Evolutionary conservation across 2,797 vertebrate genomes (phyloP).

Genomic region (Limosa lapponica): DNA sequence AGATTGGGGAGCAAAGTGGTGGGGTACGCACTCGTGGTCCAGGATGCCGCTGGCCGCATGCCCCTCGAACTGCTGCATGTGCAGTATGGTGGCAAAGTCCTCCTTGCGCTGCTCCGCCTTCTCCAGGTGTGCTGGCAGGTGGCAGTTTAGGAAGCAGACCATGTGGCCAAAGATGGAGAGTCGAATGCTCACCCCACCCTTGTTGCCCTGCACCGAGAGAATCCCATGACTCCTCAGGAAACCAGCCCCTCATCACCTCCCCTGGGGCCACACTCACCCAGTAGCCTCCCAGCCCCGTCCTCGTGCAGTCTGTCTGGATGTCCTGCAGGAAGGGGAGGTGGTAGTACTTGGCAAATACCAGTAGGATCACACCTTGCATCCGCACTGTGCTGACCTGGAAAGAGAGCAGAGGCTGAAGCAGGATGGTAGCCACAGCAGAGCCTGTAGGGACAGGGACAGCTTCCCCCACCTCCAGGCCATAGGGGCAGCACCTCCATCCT

Average conservation of each 20-base stretch:
- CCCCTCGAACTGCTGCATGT: slow-evolving; percentile 96
- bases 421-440: not conserved
- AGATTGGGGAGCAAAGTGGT: not conserved
- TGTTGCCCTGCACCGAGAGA: slow-evolving; percentile 87
- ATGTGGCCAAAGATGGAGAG: slow-evolving; percentile 92
- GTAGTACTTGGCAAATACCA: slow-evolving; percentile 95
- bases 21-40: slow-evolving; percentile 90
- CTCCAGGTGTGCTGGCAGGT: slow-evolving; percentile 97
- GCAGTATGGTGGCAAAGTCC: slow-evolving; percentile 95
- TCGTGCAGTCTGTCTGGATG: slow-evolving; percentile 94
- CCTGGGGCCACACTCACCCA: slow-evolving; percentile 85
- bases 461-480: not conserved
- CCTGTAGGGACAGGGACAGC: rapidly evolving
- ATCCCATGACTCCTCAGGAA: not conserved
- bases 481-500: not conserved
- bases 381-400: slow-evolving; percentile 92
- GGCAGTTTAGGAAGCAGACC: slow-evolving; percentile 97
- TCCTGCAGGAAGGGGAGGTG: slow-evolving; percentile 94
- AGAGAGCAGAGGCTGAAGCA: not conserved
- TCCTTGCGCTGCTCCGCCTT: slow-evolving; percentile 96
- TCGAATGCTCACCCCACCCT: slow-evolving; percentile 92
- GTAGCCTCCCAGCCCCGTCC: slow-evolving; percentile 95
- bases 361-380: slow-evolving; percentile 94
- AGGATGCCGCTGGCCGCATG: slow-evolving; percentile 87
- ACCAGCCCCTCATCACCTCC: not conserved